phyloP scores from a whole-genome alignment of 2,113 vertebrate species.

The Motacilla tschutschensis region DNA sequence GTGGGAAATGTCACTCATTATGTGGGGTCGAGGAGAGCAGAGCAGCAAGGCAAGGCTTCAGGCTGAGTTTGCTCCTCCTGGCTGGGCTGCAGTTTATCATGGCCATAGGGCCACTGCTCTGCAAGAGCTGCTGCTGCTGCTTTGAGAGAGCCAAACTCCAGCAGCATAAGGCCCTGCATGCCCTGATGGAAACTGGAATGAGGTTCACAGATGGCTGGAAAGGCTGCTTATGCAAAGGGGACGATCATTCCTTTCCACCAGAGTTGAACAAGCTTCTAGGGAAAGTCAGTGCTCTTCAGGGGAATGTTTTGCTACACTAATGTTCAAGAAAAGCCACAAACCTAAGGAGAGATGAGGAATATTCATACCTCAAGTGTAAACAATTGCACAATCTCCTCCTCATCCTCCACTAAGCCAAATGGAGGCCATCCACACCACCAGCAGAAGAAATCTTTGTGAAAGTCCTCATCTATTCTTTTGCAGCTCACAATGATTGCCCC shows the following conservation, averaged over 20 bases:
- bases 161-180: background rate
- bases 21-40: background rate
- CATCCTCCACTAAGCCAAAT: background rate
- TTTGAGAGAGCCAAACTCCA: background rate
- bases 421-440: background rate
- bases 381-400: background rate
- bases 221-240: background rate
- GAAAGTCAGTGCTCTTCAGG: background rate
- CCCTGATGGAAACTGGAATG: background rate
- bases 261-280: background rate
- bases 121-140: background rate
- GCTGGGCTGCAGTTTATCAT: background rate
- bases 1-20: background rate
- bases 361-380: background rate
- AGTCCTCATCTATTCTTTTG: background rate
- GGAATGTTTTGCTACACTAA: background rate
- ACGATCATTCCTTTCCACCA: background rate
- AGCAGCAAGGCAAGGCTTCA: background rate
- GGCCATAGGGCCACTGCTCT: background rate
- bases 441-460: background rate
- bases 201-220: background rate
- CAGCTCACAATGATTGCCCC: fast-evolving
- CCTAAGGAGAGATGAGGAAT: background rate
- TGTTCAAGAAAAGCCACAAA: background rate
- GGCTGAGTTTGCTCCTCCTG: background rate